These are phyloP conservation scores for Onychostruthus taczanowskii DNA, from an alignment of 2,113 vertebrate genomes.

Conservation along the genomic window DNA sequence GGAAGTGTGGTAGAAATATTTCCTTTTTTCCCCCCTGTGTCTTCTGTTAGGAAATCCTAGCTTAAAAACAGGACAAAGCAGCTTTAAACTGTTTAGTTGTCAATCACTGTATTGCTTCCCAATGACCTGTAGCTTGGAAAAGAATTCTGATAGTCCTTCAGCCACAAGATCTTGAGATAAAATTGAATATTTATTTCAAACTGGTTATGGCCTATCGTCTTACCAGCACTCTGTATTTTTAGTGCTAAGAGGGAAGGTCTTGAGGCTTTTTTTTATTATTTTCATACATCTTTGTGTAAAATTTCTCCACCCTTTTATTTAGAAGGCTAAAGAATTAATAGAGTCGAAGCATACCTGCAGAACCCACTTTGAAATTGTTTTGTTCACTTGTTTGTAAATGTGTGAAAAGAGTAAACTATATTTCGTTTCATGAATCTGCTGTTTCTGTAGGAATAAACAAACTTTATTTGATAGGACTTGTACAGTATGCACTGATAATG, in stretches of 20 bases:
- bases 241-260: background rate
- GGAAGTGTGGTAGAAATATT: too few species aligned
- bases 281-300: background rate
- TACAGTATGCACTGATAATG: background rate
- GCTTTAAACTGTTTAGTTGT: background rate
- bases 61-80: background rate
- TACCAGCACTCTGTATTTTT: background rate
- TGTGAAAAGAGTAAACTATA: background rate
- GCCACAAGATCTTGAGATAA: background rate
- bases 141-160: background rate
- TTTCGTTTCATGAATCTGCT: background rate
- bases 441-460: background rate
- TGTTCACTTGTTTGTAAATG: background rate
- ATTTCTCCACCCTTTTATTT: background rate
- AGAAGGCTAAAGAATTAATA: background rate
- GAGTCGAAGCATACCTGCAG: background rate
- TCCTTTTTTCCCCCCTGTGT: rapidly evolving
- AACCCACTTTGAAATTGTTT: background rate
- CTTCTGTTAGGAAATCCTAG: background rate
- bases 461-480: background rate
- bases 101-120: background rate
- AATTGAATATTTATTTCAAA: background rate
- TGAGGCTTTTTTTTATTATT: background rate
- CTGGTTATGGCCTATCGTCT: background rate
- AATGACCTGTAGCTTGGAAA: background rate